These are phyloP conservation scores for Haliclona indistincta DNA, from an alignment of 37 sponge, comb jelly and placozoan genomes.

Conservation along the genomic window DNA sequence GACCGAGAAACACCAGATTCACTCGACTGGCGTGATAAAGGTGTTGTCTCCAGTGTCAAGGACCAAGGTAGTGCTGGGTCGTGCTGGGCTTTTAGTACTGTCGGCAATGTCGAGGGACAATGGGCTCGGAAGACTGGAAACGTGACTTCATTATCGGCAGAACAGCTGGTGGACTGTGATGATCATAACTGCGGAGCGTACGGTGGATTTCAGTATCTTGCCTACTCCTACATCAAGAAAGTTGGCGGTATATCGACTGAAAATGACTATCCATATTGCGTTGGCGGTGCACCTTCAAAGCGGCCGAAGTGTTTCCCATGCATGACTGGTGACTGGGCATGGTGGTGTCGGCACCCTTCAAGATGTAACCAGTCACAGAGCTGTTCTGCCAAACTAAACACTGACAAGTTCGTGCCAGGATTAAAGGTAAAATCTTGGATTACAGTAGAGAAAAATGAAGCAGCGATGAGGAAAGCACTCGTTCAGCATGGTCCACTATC, in stretches of 20 bases:
- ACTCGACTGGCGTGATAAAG: conserved; percentile 78
- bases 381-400: conserved; percentile 62
- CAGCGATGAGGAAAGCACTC: conserved; percentile 43
- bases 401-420: conserved; percentile 56
- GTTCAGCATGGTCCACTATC: conserved; percentile 75
- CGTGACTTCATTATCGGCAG: conserved; percentile 56
- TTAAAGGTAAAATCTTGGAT: conserved; percentile 63
- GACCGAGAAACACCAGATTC: conserved; percentile 21
- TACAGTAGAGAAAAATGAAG: conserved; percentile 62
- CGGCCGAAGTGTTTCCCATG: conserved; percentile 79
- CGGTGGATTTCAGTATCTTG: conserved; percentile 93
- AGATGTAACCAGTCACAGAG: conserved; percentile 76
- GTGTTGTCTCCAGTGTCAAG: conserved; percentile 72
- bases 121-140: conserved; percentile 64
- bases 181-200: conserved; percentile 81
- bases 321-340: conserved; percentile 57
- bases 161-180: conserved; percentile 90
- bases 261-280: conserved; percentile 77
- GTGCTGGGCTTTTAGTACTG: conserved; percentile 90
- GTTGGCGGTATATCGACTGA: conserved; percentile 74
- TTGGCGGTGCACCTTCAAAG: conserved; percentile 61
- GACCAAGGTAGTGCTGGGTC: conserved; percentile 79
- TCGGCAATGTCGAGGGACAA: conserved; percentile 81
- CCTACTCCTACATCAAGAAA: conserved; percentile 64
- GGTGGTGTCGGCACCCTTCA: conserved; percentile 71